A percentile compares a stretch with the other conserved stretches of the same genome.
Conservation (phyloP, 2,797 vertebrate genomes). For the Cynopterus sphinx region DNA sequence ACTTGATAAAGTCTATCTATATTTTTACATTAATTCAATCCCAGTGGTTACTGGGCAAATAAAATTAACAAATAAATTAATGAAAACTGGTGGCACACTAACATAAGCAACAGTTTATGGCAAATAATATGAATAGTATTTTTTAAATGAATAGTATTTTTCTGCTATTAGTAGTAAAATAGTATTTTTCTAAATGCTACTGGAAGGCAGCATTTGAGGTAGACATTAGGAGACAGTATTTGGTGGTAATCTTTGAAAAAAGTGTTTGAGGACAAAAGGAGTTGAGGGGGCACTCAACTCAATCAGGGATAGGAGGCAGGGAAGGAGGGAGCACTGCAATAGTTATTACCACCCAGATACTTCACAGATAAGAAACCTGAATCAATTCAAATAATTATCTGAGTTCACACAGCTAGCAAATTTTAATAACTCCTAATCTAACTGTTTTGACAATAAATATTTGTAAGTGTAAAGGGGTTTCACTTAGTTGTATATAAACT, state of each 20-base stretch:
- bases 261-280: neutral
- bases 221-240: neutral
- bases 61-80: slow-evolving; percentile 1
- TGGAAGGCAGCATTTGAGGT: neutral
- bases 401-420: neutral
- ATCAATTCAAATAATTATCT: neutral
- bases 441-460: neutral
- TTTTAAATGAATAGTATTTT: too few relatives aligned
- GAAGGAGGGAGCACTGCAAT: neutral
- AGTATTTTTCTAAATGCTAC: too few relatives aligned
- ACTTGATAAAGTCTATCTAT: neutral
- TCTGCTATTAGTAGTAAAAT: too few relatives aligned
- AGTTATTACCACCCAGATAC: neutral
- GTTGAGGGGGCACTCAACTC: neutral
- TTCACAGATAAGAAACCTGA: neutral
- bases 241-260: neutral
- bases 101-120: neutral
- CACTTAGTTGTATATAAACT: neutral
- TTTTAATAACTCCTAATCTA: neutral
- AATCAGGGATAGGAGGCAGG: neutral
- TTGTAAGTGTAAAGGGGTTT: neutral
- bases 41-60: neutral
- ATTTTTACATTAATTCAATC: slow-evolving; percentile 10
- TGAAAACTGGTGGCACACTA: neutral
- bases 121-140: too few relatives aligned